Conservation (phyloP, 2,113 vertebrate species). For the Gnathonemus echidnorhynchus region DNA sequence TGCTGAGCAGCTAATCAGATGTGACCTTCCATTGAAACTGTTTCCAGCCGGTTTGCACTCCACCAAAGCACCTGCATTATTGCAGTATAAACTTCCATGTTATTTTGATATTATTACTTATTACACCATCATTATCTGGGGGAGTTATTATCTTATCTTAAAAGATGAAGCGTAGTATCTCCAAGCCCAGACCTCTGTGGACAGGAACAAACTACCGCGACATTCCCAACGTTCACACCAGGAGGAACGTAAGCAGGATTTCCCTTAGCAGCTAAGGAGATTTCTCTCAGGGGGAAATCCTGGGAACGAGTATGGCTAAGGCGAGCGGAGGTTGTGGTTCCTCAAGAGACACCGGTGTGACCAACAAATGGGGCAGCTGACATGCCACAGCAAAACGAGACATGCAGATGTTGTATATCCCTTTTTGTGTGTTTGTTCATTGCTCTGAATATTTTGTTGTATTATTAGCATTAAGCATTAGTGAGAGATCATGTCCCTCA, state of each 20-base stretch:
- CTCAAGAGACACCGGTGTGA: background rate
- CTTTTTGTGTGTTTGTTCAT: background rate
- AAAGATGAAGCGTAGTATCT: background rate
- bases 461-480: background rate
- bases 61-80: background rate
- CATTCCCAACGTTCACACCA: background rate
- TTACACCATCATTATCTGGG: background rate
- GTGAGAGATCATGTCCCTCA: background rate
- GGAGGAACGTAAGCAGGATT: conserved; percentile 8
- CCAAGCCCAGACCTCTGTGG: background rate
- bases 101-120: background rate
- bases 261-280: background rate
- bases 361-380: background rate
- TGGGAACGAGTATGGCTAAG: conserved; percentile 8
- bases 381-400: background rate
- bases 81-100: background rate
- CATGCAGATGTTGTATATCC: background rate
- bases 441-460: background rate
- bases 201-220: background rate
- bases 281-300: conserved; percentile 10
- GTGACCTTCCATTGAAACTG: background rate
- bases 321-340: background rate
- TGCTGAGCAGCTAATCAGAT: background rate
- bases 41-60: background rate
- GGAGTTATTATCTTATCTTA: background rate